Percentiles rank a stretch among this genome's conserved stretches.
phyloP scores from a whole-genome alignment of 2,888 invertebrate species.

The Caprella mutica region DNA sequence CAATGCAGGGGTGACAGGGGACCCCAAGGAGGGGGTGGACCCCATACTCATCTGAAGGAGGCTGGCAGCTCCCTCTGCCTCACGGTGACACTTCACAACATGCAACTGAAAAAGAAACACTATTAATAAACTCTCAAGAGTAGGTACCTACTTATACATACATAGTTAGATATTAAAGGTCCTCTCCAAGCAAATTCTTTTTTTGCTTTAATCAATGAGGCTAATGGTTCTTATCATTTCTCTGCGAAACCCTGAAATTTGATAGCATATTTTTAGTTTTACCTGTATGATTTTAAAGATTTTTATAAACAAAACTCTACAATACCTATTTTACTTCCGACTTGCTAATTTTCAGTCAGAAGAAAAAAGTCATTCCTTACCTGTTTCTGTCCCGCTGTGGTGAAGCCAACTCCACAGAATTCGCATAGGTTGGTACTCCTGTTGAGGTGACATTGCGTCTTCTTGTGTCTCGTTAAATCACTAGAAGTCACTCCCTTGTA shows the following conservation, averaged over 20 bases:
- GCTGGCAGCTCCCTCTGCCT: slow-evolving; percentile 28
- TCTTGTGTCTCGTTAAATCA: slow-evolving; percentile 31
- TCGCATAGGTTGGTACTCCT: slow-evolving; percentile 29
- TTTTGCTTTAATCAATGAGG: no score
- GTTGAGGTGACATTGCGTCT: slow-evolving; percentile 29
- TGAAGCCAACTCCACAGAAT: slow-evolving; percentile 31
- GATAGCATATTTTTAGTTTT: no score
- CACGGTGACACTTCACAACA: slow-evolving; percentile 22
- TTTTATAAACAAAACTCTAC: no score
- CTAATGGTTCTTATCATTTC: no score
- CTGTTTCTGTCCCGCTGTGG: slow-evolving; percentile 29
- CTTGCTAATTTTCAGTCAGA: no score
- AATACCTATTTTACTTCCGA: no score
- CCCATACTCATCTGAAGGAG: slow-evolving; percentile 15
- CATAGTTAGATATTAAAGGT: slow-evolving; percentile 7
- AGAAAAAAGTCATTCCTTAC: no score
- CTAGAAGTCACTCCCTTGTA: slow-evolving; percentile 34
- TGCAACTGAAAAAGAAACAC: slow-evolving; percentile 8
- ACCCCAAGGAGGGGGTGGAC: no score
- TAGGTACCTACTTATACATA: background rate
- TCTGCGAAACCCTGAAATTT: no score
- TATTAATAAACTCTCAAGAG: background rate
- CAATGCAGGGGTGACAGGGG: no score
- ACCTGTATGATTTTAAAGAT: no score
- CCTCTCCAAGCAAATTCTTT: no score